Base-by-base conservation (phyloP, 2,113 vertebrate species). In the Choloepus hoffmanni region DNA sequence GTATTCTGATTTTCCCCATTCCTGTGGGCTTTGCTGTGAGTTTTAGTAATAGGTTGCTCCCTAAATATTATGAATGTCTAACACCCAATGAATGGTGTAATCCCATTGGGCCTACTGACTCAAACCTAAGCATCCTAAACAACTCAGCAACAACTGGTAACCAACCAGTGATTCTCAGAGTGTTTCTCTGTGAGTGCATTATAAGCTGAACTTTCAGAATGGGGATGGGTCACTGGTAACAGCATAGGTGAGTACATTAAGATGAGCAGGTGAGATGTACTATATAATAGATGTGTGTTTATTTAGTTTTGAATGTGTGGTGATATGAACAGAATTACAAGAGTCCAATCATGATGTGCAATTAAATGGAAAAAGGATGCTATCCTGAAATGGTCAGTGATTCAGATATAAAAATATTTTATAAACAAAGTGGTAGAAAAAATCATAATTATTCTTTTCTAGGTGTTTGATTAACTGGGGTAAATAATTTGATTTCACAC, bases 401-500 rank as follows among this genome's bases (percentile, higher is more conserved):
- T 55, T 93, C 33, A 70, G 16, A 84, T 86, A 68, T 30, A 73
- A 73, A 95, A 92, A 40, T 91, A 36, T 40, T 93, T 85, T 73
- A 28, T 84, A 81, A 50, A 93, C 53, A 53, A 90, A 89, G n/a
- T 33, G 43, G 79, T 95, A 79, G 36, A 77, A 15, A 15, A 30
- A 74, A 26, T 89, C 16, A 30, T 85, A 28, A 50, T n/a, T 48
- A 43, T n/a, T 92, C 48, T 72, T 70, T 21, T 84, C 43, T 62
- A 63, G 67, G 8, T 92, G 63, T 63, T 77, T 92, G 86, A 30
- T 94, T 86, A 68, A 77, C 79, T 89, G 58, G 79, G 63, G 33
- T 48, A 96, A 90, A 72, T 90, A 60, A 70, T n/a, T 88, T 91
- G 73, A 84, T 53, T 82, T 90, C 12, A 91, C 58, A 43, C 26